Base-by-base conservation (phyloP, 2,797 vertebrate species). In the Neosilurus hyrtlii region DNA sequence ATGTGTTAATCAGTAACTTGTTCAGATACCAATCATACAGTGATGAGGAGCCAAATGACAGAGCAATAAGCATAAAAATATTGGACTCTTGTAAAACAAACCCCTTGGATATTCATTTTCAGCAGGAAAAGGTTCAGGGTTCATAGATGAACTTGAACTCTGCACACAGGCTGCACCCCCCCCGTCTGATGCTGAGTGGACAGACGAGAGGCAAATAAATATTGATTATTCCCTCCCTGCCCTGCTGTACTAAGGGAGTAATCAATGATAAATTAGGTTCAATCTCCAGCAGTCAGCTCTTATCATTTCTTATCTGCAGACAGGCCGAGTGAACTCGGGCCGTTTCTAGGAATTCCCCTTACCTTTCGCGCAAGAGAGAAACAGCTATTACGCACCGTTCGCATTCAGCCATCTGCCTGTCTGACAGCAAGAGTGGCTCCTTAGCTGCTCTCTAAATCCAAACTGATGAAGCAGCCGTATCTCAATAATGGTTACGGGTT, bases 241-340 rank as follows among this genome's bases (percentile, higher is more conserved):
- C 73, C 59, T 30, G 51, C 73, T 61, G 59, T 68, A 68, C 78
- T 56, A 67, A 82, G 35, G 74, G 76, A 86, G 84, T 82, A 85
- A 86, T 89, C 86, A 71, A 87, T 87, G 84, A 66, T 83, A 81
- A 77, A 84, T 83, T 81, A 43, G 67, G 80, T 83, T 84, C 77
- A 88, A 84, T 85, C 82, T 82, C 73, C 70, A 71, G 81, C 81
- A 68, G 81, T 85, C 81, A 67, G 83, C 75, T 81, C 70, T 83
- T 80, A 79, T 84, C 83, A 62, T 73, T 82, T 71, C 67, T 80
- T 35, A 66, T 77, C 82, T 83, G 71, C 22, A 71, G 80, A 61
- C 82, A 52, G 83, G 85, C 65, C n/a, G 4, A 68, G 71, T 67
- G 57, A 79, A 88, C 79, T 70, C 37, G 20, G 67, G 11, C 67